Conservation (phyloP, 1,140 invertebrate species). For the Drosophila sp. region DNA sequence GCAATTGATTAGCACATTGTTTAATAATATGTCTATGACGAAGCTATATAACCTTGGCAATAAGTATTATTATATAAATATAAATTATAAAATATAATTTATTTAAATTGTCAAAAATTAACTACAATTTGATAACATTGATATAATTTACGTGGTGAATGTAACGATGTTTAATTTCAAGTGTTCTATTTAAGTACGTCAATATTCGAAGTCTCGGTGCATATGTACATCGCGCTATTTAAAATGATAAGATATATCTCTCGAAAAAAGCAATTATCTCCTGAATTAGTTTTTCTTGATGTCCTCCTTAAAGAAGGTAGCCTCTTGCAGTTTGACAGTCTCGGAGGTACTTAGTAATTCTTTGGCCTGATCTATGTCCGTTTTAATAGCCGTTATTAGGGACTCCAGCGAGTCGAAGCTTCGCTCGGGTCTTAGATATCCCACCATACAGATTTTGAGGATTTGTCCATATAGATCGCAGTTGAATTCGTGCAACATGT, state of each 20-base stretch:
- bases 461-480: conserved; percentile 94
- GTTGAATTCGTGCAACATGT: conserved; percentile 93
- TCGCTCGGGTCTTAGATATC: conserved; percentile 92
- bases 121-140: conserved; percentile 8
- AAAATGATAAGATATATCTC: conserved; percentile 29
- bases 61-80: not conserved
- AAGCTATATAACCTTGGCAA: too few species aligned
- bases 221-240: conserved; percentile 43
- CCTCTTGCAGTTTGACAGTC: conserved; percentile 47
- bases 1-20: too few species aligned
- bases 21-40: too few species aligned
- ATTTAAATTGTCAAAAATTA: conserved; percentile 10
- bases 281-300: conserved; percentile 16
- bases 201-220: conserved; percentile 35
- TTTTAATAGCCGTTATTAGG: conserved; percentile 89
- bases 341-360: conserved; percentile 61
- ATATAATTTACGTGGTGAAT: conserved; percentile 42
- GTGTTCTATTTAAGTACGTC: conserved; percentile 61
- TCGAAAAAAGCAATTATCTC: conserved; percentile 9
- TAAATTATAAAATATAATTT: not conserved
- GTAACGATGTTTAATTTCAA: conserved; percentile 43
- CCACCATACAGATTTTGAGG: conserved; percentile 91
- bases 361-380: conserved; percentile 89
- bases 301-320: conserved; percentile 51
- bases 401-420: conserved; percentile 92